phyloP scores from a whole-genome alignment of 2,888 invertebrate genomes.

The Ochropleura leucogaster region DNA sequence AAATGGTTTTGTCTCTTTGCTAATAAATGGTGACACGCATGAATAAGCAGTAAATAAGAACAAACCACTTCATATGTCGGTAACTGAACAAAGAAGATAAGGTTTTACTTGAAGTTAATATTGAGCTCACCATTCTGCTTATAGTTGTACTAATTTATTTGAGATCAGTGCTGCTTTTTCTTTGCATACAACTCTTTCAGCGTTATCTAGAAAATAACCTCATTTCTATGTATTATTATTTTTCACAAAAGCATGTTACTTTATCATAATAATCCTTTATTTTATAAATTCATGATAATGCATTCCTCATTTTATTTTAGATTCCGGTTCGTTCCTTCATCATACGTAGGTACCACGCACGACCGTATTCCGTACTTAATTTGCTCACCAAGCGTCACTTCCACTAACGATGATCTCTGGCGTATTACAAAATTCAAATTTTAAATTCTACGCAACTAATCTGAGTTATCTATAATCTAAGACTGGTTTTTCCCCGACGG shows the following conservation, averaged over 20 bases:
- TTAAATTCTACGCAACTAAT: not conserved
- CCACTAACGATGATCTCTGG: not conserved
- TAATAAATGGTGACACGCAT: constrained; percentile 47
- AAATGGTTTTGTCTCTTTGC: constrained; percentile 48
- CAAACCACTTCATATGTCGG: constrained; percentile 10
- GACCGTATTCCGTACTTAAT: not conserved
- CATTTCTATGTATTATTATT: not conserved
- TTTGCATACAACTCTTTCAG: not conserved
- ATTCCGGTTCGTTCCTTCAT: not conserved
- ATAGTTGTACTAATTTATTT: not conserved
- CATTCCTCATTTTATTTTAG: too few species aligned
- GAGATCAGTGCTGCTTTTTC: too few species aligned
- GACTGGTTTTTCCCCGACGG: not conserved
- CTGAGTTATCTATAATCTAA: not conserved
- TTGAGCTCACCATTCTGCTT: not conserved
- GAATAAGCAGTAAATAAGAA: constrained; percentile 44
- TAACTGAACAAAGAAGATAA: constrained; percentile 30
- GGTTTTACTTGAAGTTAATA: not conserved
- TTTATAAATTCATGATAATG: too few species aligned
- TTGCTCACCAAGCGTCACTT: not conserved
- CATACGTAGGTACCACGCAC: not conserved
- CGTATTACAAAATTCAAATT: not conserved
- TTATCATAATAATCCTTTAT: not conserved
- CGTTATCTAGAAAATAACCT: not conserved
- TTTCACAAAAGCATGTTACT: not conserved